Evolutionary conservation across 2,888 invertebrate species (phyloP).

Genomic region (Rhimphoctona megacephalus): DNA sequence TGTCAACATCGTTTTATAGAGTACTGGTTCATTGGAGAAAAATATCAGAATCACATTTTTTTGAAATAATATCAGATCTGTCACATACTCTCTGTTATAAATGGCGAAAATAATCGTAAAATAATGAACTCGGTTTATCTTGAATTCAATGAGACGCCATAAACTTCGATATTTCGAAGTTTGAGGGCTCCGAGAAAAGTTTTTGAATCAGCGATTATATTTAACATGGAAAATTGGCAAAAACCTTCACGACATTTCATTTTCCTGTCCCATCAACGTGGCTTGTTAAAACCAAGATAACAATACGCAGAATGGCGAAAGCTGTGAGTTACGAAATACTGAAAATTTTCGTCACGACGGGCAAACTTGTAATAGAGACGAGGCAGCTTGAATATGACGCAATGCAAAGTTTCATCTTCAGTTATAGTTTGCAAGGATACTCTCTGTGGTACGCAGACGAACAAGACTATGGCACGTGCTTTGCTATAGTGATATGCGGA

Average conservation of each 20-base stretch:
- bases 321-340: background rate
- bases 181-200: background rate
- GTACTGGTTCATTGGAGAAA: background rate
- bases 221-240: background rate
- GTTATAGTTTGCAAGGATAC: conserved; percentile 39
- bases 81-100: background rate
- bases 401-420: conserved; percentile 58
- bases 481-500: background rate
- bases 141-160: background rate
- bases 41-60: background rate
- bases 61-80: background rate
- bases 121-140: background rate
- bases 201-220: background rate
- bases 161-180: background rate
- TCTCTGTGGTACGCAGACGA: conserved; percentile 23
- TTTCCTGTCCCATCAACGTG: background rate
- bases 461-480: conserved; percentile 47
- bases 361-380: conserved; percentile 46
- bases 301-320: conserved; percentile 14
- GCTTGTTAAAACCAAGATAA: conserved; percentile 35
- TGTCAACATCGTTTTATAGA: too few species aligned
- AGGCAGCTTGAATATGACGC: conserved; percentile 35
- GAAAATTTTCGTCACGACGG: conserved; percentile 53
- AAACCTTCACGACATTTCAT: background rate
- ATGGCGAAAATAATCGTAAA: background rate